phyloP scores from a whole-genome alignment of 2,888 invertebrate species.

The Galeruca laticollis region DNA sequence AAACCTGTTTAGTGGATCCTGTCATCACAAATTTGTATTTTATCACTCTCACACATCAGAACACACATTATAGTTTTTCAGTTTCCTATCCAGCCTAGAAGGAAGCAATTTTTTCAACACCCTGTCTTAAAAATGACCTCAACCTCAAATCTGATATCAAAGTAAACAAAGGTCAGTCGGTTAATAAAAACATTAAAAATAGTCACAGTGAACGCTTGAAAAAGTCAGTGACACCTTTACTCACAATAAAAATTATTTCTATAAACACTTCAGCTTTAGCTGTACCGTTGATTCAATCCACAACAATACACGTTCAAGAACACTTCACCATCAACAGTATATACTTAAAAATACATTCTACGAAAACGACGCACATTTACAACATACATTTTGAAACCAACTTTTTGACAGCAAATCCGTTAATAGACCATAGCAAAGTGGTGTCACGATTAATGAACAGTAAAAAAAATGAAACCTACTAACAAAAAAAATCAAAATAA shows the following conservation, averaged over 20 bases:
- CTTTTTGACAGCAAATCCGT: background rate
- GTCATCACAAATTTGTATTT: no score
- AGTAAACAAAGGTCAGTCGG: background rate
- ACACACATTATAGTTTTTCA: no score
- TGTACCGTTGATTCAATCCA: background rate
- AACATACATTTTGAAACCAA: slow-evolving; percentile 10
- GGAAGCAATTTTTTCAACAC: background rate
- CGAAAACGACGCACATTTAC: slow-evolving; percentile 9
- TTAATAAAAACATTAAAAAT: background rate
- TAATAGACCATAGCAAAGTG: slow-evolving; percentile 7
- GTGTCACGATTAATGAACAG: slow-evolving; percentile 19
- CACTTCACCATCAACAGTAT: background rate
- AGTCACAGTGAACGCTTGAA: background rate
- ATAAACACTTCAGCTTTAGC: background rate
- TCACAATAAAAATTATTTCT: background rate
- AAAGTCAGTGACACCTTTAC: background rate
- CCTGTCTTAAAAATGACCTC: background rate
- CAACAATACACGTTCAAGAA: background rate
- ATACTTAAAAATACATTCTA: background rate
- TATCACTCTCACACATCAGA: no score
- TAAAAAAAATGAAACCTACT: slow-evolving; percentile 16
- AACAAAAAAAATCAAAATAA: slow-evolving; percentile 12
- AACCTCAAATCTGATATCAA: background rate
- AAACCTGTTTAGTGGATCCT: no score
- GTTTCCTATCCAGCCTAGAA: background rate